Base-by-base conservation (phyloP, 2,797 vertebrate genomes). In the Malacoctenus gilli region DNA sequence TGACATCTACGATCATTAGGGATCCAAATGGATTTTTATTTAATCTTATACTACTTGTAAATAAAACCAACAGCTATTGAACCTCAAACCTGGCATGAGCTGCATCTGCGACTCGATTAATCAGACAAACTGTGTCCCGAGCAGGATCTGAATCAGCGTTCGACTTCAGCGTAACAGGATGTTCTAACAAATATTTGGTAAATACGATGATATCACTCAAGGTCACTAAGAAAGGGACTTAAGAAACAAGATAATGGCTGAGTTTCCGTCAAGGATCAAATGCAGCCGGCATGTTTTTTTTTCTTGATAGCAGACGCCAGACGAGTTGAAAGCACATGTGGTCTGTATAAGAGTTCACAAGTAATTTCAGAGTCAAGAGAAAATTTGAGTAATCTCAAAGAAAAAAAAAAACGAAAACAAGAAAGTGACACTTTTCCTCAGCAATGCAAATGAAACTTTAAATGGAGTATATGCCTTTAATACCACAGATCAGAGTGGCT, bases 341-440 rank as follows among this genome's bases (percentile, higher is more conserved):
- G 28, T 57, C 52, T 75, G 41, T 38, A n/a, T 21, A 37, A 34
- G 12, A 30, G 5, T 22, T 57, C 22, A 54, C 37, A 15, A 44
- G 15, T 56, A 44, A 42, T 58, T 61, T 77, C 46, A 64, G 70
- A 64, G 35, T 48, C 25, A 35, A 14, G 15, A 62, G 16, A 18
- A 72, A 57, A 71, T 64, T 53, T 25, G 21, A 67, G 7, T 5
- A 66, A 67, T 73, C 46, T 28, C 25, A 28, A 28, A 6, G 25
- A 28, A 28, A 28, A 28, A 9, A 5, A 49, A 62, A 70, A 43
- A 32, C 4, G 6, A 12, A 46, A 58, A 52, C 48, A 49, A 54
- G 44, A 52, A 54, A 53, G 0, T 0, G 38, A 48, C 10, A 28
- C 22, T 50, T 47, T 23, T 54, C 38, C 58, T 44, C 31, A 51